Percentiles rank a stretch among this genome's conserved stretches.
Evolutionary conservation across 2,113 vertebrate genomes (phyloP).

Genomic region (Perca flavescens): DNA sequence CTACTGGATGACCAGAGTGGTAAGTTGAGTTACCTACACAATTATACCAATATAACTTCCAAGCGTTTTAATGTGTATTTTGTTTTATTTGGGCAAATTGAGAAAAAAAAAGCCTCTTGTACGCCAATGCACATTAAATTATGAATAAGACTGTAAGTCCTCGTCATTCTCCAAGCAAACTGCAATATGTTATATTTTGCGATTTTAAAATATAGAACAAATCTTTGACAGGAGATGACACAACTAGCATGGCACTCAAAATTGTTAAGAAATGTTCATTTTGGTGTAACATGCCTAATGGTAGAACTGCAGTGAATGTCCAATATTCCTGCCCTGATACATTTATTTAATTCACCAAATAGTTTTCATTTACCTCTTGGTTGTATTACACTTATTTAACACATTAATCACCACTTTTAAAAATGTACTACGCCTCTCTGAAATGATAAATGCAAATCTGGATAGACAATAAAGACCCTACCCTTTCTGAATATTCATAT

Average conservation of each 20-base stretch:
- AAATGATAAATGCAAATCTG: background rate
- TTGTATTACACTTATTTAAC: too few relatives aligned
- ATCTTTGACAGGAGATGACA: too few relatives aligned
- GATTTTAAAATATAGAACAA: too few relatives aligned
- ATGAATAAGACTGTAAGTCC: background rate
- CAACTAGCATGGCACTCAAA: too few relatives aligned
- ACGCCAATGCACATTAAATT: background rate
- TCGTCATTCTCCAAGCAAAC: too few relatives aligned
- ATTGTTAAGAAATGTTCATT: too few relatives aligned
- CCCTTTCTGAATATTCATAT: background rate
- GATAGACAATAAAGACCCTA: background rate
- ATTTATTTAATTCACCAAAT: too few relatives aligned
- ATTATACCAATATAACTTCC: background rate
- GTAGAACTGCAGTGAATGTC: too few relatives aligned
- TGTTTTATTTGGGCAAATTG: background rate
- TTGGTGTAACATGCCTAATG: too few relatives aligned
- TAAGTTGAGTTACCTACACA: slow-evolving; percentile 65
- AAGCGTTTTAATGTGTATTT: background rate
- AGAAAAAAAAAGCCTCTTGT: background rate
- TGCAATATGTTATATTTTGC: too few relatives aligned
- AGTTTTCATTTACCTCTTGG: too few relatives aligned
- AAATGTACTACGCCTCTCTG: background rate
- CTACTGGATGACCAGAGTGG: slow-evolving; percentile 96
- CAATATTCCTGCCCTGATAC: too few relatives aligned
- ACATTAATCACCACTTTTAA: background rate